These are phyloP conservation scores for Patella ulyssiponensis DNA, from an alignment of 2,888 invertebrate species.

Conservation along the genomic window DNA sequence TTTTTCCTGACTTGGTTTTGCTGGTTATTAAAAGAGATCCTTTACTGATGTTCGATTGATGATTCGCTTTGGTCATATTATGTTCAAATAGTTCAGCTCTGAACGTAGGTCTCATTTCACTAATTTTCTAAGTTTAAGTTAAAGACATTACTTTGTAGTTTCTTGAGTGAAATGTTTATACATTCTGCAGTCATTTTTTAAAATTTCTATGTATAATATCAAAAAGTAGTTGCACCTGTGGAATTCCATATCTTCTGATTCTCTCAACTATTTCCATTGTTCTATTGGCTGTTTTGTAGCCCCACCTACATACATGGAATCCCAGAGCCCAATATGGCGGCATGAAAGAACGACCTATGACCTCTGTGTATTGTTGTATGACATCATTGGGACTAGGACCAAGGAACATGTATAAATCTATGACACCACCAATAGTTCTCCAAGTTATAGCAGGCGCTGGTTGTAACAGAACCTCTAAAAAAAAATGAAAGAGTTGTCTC, in stretches of 20 bases:
- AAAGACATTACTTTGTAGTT: too few species aligned
- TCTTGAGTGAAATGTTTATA: too few species aligned
- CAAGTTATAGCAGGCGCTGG: slow-evolving; percentile 87
- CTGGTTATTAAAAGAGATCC: too few species aligned
- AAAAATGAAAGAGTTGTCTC: not conserved
- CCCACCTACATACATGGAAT: slow-evolving; percentile 84
- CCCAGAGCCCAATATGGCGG: slow-evolving; percentile 83
- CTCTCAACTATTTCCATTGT: slow-evolving; percentile 50
- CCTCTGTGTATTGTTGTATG: slow-evolving; percentile 62
- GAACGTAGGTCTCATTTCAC: too few species aligned
- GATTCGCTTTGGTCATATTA: too few species aligned
- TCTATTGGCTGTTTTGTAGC: slow-evolving; percentile 51
- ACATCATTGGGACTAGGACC: slow-evolving; percentile 80
- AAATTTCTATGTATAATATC: not conserved
- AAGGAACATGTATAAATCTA: slow-evolving; percentile 83
- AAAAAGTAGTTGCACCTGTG: slow-evolving; percentile 43
- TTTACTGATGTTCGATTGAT: too few species aligned
- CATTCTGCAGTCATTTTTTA: too few species aligned
- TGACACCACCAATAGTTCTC: slow-evolving; percentile 83
- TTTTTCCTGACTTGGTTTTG: too few species aligned
- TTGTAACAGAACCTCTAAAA: slow-evolving; percentile 56
- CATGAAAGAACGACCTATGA: slow-evolving; percentile 59
- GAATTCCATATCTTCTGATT: slow-evolving; percentile 49
- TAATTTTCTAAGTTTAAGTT: too few species aligned
- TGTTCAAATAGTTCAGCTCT: too few species aligned